Evolutionary conservation across 1,140 invertebrate species (phyloP), one percentile per base, ranked within the genome.

Genomic region (Bradynema listronoti): DNA sequence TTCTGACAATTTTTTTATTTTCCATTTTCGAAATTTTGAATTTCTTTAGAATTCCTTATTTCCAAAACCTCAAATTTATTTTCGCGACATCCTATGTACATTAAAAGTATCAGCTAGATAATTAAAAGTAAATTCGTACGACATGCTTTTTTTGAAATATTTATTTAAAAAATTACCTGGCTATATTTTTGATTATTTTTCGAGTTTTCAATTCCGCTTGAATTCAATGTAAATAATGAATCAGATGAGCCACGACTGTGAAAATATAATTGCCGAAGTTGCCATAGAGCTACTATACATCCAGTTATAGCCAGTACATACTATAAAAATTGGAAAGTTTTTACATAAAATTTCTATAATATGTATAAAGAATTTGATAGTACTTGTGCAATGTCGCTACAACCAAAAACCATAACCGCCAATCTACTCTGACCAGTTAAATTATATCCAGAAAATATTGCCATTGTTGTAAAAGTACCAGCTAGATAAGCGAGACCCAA

Each of bases 381-480:
- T 54, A 72, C 70, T 60, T 74, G 73, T 25, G 62, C 58, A 47
- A 74, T 74, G 50, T 75, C 72, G 24, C 74, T 75, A 24, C 66
- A 49, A n/a, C 67, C 72, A 45, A 78, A 75, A 14, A 75, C 72
- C 36, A 52, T 63, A 6, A 69, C 75, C 4, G 75, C 73, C 22
- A 56, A 54, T 24, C 65, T 29, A 24, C 60, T 66, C 11, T 65
- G 56, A 19, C 62, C 53, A 33, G 71, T 58, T 39, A 75, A 50
- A 16, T 68, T 70, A 42, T 68, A 75, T 7, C 69, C 70, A 51
- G 77, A 75, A 53, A 75, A 75, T 43, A 78, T 66, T 22, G 75
- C 65, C 73, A 78, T 75, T 19, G 73, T 77, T 24, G 75, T 75
- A 46, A 75, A 77, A 7, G 73, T 75, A 25, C 46, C 68, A 7